Percentiles rank a stretch among this genome's conserved stretches.
Evolutionary conservation across 2,888 invertebrate species (phyloP).

Genomic region (Drosophila robusta): DNA sequence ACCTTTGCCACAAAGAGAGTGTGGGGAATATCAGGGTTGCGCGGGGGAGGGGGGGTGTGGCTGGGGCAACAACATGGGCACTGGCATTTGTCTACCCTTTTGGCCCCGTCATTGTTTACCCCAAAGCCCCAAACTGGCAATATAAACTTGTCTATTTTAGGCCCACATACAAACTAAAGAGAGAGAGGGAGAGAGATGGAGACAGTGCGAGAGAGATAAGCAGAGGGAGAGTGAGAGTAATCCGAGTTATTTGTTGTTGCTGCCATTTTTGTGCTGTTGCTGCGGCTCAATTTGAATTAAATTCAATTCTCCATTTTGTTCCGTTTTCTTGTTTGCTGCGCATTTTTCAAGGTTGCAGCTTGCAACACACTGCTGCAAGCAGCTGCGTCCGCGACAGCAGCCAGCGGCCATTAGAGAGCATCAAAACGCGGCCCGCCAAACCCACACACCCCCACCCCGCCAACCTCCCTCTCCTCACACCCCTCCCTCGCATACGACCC

Average conservation of each 20-base stretch:
- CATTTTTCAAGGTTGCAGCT: slow-evolving; percentile 65
- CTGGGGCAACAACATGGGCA: slow-evolving; percentile 41
- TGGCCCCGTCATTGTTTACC: slow-evolving; percentile 78
- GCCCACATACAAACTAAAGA: slow-evolving; percentile 38
- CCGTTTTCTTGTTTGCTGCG: slow-evolving; percentile 11
- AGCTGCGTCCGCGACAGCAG: slow-evolving; percentile 22
- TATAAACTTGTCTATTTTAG: slow-evolving; percentile 79
- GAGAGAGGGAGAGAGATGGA: background rate
- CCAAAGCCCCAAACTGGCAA: slow-evolving; percentile 75
- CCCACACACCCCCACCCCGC: slow-evolving; percentile 8
- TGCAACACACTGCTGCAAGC: slow-evolving; percentile 13
- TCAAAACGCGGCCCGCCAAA: slow-evolving; percentile 34
- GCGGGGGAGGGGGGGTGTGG: background rate
- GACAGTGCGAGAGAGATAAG: background rate
- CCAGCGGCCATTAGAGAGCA: slow-evolving; percentile 69
- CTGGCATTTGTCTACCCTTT: slow-evolving; percentile 72
- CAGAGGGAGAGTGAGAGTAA: slow-evolving; percentile 8
- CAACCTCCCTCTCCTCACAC: slow-evolving; percentile 1
- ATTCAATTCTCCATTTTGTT: slow-evolving; percentile 60
- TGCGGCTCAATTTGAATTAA: slow-evolving; percentile 72
- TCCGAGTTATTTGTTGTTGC: slow-evolving; percentile 35
- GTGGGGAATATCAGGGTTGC: background rate
- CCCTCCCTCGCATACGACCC: background rate
- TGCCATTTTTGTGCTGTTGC: slow-evolving; percentile 15
- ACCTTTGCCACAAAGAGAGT: slow-evolving; percentile 42